phyloP scores from a whole-genome alignment of 2,113 vertebrate species.

The Hippocampus comes region DNA sequence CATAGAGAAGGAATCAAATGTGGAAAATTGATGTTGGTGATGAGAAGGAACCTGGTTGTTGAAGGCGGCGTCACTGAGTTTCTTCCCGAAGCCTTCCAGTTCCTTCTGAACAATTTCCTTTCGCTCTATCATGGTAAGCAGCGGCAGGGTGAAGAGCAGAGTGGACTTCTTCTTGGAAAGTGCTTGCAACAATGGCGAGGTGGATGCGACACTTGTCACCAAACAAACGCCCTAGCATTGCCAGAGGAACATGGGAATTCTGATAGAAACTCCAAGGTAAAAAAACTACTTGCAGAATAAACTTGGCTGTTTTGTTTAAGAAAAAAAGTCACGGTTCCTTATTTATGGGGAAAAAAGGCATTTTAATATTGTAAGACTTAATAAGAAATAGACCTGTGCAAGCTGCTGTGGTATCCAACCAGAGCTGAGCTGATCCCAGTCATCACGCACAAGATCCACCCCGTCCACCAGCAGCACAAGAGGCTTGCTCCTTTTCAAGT shows the following conservation, averaged over 20 bases:
- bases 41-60: conserved; percentile 81
- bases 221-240: conserved; percentile 75
- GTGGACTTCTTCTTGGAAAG: conserved; percentile 67
- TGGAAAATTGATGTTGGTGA: neutral
- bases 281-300: no score
- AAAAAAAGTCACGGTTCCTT: no score
- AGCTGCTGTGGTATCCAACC: conserved; percentile 83
- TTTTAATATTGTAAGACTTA: neutral
- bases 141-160: conserved; percentile 64
- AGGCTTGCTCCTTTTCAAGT: conserved; percentile 39
- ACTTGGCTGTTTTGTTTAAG: neutral
- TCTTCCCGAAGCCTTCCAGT: conserved; percentile 81
- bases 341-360: no score
- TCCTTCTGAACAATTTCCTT: conserved; percentile 76
- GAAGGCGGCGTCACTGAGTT: conserved; percentile 83
- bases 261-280: neutral
- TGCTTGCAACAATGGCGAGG: conserved; percentile 62
- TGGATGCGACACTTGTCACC: conserved; percentile 74
- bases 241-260: neutral
- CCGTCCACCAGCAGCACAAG: conserved; percentile 79
- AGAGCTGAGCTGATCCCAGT: conserved; percentile 67
- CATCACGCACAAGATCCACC: conserved; percentile 70
- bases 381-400: conserved; percentile 64
- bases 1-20: neutral
- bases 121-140: conserved; percentile 71